Evolutionary conservation across 2,888 invertebrate genomes (phyloP).

Genomic region (Hirtodrosophila histrioides): DNA sequence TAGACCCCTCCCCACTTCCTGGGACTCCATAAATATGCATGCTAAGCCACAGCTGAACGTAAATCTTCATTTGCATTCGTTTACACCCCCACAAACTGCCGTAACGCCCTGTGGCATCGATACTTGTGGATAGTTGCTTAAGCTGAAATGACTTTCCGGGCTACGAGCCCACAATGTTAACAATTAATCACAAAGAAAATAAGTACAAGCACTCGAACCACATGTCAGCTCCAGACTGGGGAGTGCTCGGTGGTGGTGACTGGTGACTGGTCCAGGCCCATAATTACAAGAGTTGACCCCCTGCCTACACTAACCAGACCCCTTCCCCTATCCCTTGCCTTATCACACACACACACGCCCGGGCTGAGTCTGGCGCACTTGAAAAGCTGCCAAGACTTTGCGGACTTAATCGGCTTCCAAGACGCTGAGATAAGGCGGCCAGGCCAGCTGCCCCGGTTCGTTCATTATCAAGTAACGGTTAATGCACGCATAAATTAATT

Average conservation of each 20-base stretch:
- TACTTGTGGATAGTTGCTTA: conserved; percentile 37
- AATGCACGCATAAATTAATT: conserved; percentile 78
- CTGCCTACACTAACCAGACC: neutral
- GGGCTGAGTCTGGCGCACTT: conserved; percentile 37
- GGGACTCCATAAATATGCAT: conserved; percentile 36
- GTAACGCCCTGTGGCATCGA: conserved; percentile 21
- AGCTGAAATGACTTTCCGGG: conserved; percentile 24
- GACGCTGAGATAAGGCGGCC: conserved; percentile 48
- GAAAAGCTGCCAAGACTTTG: conserved; percentile 41
- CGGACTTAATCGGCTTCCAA: conserved; percentile 67
- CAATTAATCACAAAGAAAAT: conserved; percentile 73
- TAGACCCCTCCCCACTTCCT: conserved; percentile 12
- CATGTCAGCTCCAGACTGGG: conserved; percentile 24
- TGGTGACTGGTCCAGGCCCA: conserved; percentile 33
- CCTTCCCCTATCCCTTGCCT: conserved; percentile 1
- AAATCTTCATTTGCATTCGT: conserved; percentile 61
- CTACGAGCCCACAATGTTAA: conserved; percentile 38
- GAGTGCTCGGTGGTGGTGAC: neutral
- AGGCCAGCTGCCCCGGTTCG: conserved; percentile 6
- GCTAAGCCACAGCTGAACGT: conserved; percentile 26
- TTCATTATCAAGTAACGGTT: conserved; percentile 75
- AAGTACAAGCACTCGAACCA: conserved; percentile 18
- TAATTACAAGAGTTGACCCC: conserved; percentile 47
- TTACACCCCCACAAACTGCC: conserved; percentile 24
- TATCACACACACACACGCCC: conserved; percentile 7